A percentile compares a stretch with the other conserved stretches of the same genome.
These are phyloP conservation scores for Rana temporaria DNA, from an alignment of 2,113 vertebrate genomes.

Conservation along the genomic window DNA sequence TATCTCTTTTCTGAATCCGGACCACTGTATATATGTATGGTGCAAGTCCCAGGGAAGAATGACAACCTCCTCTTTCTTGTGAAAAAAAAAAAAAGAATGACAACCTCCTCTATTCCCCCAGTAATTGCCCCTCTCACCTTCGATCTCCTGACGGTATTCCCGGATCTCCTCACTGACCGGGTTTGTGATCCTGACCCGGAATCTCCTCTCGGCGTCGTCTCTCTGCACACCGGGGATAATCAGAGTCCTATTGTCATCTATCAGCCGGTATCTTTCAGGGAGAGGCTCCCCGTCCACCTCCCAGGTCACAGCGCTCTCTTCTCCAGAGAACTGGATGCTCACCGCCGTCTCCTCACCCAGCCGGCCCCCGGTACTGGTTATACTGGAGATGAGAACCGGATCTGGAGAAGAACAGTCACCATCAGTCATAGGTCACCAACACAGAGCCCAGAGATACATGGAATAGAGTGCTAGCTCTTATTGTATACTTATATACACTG, in stretches of 20 bases:
- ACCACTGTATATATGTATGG: too few species aligned
- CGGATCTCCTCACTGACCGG: conserved; percentile 15
- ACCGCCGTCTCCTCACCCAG: not conserved
- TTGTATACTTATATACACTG: too few species aligned
- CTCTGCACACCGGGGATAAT: conserved; percentile 2
- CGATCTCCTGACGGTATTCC: not conserved
- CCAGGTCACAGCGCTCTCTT: not conserved
- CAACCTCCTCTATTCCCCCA: too few species aligned
- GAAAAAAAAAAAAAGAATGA: too few species aligned
- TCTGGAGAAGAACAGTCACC: too few species aligned
- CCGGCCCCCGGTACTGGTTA: too few species aligned
- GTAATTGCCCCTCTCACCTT: not conserved
- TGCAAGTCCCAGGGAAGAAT: not conserved
- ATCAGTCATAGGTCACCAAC: too few species aligned
- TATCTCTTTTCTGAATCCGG: too few species aligned
- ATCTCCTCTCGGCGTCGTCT: not conserved
- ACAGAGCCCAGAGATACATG: too few species aligned
- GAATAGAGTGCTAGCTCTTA: too few species aligned
- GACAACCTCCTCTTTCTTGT: too few species aligned
- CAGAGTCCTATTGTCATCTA: conserved; percentile 6
- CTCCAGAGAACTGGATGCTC: not conserved
- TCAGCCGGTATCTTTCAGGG: conserved; percentile 4
- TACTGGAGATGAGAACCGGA: too few species aligned
- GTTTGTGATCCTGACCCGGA: not conserved
- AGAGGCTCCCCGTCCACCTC: not conserved